phyloP scores from a whole-genome alignment of 2,113 vertebrate species.

The Macheiramphus alcinus region DNA sequence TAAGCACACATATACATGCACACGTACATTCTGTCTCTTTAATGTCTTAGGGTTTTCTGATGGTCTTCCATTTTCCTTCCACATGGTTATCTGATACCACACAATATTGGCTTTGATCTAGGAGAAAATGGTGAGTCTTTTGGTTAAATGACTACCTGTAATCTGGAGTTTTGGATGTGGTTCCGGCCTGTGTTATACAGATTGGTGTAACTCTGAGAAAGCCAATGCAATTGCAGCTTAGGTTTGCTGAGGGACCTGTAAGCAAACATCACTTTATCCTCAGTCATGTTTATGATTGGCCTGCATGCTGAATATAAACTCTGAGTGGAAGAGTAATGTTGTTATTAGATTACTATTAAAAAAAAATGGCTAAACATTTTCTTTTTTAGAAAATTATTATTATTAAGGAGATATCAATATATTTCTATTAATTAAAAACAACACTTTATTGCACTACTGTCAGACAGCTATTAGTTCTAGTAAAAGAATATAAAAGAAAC shows the following conservation, averaged over 20 bases:
- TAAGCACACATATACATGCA: neutral
- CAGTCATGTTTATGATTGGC: neutral
- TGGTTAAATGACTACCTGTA: neutral
- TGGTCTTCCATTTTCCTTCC: neutral
- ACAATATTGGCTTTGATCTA: neutral
- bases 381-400: neutral
- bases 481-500: neutral
- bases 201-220: neutral
- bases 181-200: neutral
- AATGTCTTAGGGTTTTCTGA: neutral
- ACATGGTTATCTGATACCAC: neutral
- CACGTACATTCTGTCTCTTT: neutral
- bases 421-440: neutral
- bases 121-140: neutral
- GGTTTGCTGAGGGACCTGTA: neutral
- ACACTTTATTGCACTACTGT: neutral
- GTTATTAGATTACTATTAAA: neutral
- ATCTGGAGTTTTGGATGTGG: neutral
- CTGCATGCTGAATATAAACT: neutral
- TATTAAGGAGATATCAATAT: neutral
- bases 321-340: neutral
- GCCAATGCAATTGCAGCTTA: neutral
- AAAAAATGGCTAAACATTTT: neutral
- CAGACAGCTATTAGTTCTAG: neutral
- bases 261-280: neutral